A percentile compares a stretch with the other conserved stretches of the same genome.
These are phyloP conservation scores for Metacarcinus magister DNA, from an alignment of 2,888 invertebrate genomes.

Conservation along the genomic window DNA sequence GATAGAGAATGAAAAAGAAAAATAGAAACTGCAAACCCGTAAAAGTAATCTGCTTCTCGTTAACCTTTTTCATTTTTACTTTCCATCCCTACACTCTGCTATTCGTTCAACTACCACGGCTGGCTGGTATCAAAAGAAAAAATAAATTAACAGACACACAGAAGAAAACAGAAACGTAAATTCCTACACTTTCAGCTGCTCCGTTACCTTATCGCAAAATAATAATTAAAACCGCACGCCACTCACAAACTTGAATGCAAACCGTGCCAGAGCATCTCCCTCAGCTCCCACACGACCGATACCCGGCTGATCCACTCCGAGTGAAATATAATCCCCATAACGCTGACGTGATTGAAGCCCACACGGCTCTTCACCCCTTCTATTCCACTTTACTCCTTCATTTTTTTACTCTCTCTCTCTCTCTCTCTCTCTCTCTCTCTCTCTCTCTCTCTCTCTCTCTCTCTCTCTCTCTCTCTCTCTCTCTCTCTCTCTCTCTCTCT, in stretches of 20 bases:
- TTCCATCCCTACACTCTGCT: background rate
- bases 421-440: conserved; percentile 1
- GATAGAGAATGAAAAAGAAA: background rate
- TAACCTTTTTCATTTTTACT: background rate
- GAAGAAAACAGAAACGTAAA: background rate
- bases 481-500: conserved; percentile 38
- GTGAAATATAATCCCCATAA: conserved; percentile 45
- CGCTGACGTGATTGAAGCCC: conserved; percentile 33
- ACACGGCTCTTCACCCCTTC: background rate
- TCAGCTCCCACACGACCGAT: background rate
- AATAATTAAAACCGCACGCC: background rate
- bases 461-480: conserved; percentile 47
- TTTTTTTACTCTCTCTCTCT: background rate
- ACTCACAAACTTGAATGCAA: background rate
- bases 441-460: background rate
- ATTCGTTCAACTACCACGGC: too few relatives aligned
- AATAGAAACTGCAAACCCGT: background rate
- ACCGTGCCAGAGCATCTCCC: background rate
- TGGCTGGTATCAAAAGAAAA: background rate
- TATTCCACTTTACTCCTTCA: background rate
- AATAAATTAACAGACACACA: background rate
- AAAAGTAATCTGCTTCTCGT: conserved; percentile 26
- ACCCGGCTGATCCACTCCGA: background rate
- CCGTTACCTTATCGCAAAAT: background rate
- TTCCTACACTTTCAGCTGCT: background rate